Conservation (phyloP, 2,888 invertebrate genomes). For the Chrysodeixis includens region DNA sequence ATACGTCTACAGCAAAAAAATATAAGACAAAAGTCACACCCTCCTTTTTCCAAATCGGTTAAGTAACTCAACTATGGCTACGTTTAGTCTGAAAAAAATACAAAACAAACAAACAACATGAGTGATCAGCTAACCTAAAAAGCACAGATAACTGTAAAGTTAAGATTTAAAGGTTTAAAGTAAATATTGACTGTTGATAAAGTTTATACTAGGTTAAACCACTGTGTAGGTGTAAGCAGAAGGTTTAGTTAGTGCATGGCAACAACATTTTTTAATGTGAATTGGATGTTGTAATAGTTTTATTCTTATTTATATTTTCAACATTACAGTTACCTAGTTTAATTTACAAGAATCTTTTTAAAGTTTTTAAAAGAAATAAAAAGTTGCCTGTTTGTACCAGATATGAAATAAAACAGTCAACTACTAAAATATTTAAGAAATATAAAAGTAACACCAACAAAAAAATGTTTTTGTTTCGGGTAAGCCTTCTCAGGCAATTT, state of each 20-base stretch:
- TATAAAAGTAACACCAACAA: too few relatives aligned
- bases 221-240: constrained; percentile 16
- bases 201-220: constrained; percentile 55
- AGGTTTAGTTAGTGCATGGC: constrained; percentile 9
- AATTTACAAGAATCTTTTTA: too few relatives aligned
- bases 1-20: too few relatives aligned
- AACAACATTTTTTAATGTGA: not conserved
- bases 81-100: constrained; percentile 17
- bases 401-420: too few relatives aligned
- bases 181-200: constrained; percentile 62
- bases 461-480: too few relatives aligned
- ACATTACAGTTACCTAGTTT: too few relatives aligned
- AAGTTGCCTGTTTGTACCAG: too few relatives aligned
- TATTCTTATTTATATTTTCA: too few relatives aligned
- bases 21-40: constrained; percentile 1
- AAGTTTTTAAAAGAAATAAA: too few relatives aligned
- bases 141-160: constrained; percentile 44
- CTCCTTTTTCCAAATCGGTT: constrained; percentile 11
- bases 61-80: constrained; percentile 8
- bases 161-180: constrained; percentile 44
- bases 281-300: not conserved
- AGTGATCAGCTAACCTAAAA: constrained; percentile 52
- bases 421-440: too few relatives aligned
- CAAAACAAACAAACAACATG: constrained; percentile 31
- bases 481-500: too few relatives aligned